Evolutionary conservation across 2,113 vertebrate species (phyloP), one percentile per base, ranked within the genome.

Genomic region (Lophochroa leadbeateri): DNA sequence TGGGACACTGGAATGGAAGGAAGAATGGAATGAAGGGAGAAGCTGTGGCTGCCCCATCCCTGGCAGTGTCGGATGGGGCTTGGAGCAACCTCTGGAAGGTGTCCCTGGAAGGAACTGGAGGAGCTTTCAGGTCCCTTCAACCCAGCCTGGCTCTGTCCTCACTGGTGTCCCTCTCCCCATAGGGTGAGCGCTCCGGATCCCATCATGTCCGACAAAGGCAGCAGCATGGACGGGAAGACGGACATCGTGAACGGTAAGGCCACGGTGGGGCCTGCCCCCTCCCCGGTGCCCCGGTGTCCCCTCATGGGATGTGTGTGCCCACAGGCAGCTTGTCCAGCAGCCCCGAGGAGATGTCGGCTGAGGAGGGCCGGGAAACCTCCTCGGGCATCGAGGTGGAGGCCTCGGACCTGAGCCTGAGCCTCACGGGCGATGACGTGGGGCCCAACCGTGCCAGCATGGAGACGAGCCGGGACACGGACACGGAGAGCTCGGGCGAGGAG

Each of bases 311-410:
- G 20, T 5, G 16, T 39, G 39, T 13, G 10, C 27, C 1, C 44
- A 12, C 95, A 98, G 98, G 98, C 76, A 98, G 98, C 78, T 86
- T 98, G 79, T 98, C 98, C 31, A 98, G 98, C 96, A 98, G 98
- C 95, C 98, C 98, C 0, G 98, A 98, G 86, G 98, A 98, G 86
- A 98, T 98, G 97, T 98, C 98, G 0, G 94, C 98, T 3, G 98
- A 98, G 70, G 98, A 98, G 15, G 98, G 98, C 7, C 93, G 97
- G 2, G 98, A 98, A 84, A 98, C 97, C 5, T 98, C 98, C 28
- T 98, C 98, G 0, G 98, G 98, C 41, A 98, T 98, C 27, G 98
- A 98, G 95, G 98, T 98, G 68, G 98, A 98, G 57, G 98, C 98
- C 9, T 98, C 98, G 0, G 98, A 98, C 92, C 94, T 98, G 29